Base-by-base conservation (phyloP, 2,888 invertebrate genomes). In the Neoaliturus tenellus region DNA sequence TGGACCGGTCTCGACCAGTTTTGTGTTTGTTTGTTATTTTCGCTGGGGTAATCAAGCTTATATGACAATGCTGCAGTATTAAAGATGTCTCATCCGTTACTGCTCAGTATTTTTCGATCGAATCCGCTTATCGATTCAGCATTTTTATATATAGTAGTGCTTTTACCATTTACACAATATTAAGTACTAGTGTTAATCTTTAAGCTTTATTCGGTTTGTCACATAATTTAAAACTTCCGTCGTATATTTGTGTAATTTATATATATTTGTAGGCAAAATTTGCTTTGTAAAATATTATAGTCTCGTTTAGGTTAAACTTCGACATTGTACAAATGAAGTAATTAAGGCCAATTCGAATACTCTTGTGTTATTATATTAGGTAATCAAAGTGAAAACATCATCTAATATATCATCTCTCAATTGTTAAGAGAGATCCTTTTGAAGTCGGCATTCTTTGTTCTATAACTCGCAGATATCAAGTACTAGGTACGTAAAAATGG, bases 261-360 rank as follows among this genome's bases (percentile, higher is more conserved):
- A 58, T 58, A 62, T 28, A 62, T 62, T 62, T 62, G 62, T 62
- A 62, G 62, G 62, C 62, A 62, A 62, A 62, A 62, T 62, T 62
- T 62, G 62, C 62, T 62, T 62, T 62, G 62, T 62, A 62, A 62
- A 25, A 62, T 62, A 62, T 62, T 62, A 23, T 20, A 28, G 62
- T 62, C 3, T 62, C 31, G 31, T 62, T 62, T 62, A 62, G 62
- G 62, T 62, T 62, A 62, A 62, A 62, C 17, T 48, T 62, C 31
- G 31, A 62, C 62, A 28, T 55, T 28, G 62, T 62, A 62, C 62
- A 62, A 31, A 62, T 62, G 8, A 62, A 25, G 17, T 62, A 62
- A 55, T 55, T 4, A 23, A 55, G 25, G 62, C 62, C 62, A 62
- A 62, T 31, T 31, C 20, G 28, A 62, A 31, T 62, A 62, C 28